Percentiles rank a stretch among this genome's conserved stretches.
Evolutionary conservation across 2,113 vertebrate genomes (phyloP).

Genomic region (Myrmophylax atrothorax): DNA sequence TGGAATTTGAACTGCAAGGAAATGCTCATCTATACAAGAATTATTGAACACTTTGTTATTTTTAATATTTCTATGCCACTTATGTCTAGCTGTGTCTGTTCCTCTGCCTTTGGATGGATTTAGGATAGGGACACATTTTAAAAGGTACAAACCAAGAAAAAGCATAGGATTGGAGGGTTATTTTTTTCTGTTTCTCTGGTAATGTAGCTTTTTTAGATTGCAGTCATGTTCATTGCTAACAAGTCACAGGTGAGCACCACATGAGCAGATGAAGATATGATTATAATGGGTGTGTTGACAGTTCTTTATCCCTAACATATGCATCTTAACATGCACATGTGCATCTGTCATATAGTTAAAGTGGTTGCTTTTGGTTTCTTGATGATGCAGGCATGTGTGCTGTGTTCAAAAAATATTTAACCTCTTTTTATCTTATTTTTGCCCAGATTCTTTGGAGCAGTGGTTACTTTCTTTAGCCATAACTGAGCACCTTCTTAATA

Average conservation of each 20-base stretch:
- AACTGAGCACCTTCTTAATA: neutral
- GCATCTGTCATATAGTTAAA: slow-evolving; percentile 64
- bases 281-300: slow-evolving; percentile 82
- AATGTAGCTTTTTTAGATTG: slow-evolving; percentile 61
- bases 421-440: neutral
- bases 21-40: neutral
- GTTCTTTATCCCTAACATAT: slow-evolving; percentile 74
- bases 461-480: neutral
- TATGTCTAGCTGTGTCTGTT: neutral
- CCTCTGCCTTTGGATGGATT: neutral
- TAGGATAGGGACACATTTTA: neutral
- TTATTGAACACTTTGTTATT: neutral
- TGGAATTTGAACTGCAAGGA: neutral
- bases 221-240: slow-evolving; percentile 77
- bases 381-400: neutral
- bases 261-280: slow-evolving; percentile 77
- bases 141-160: neutral
- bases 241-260: slow-evolving; percentile 80
- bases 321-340: slow-evolving; percentile 74
- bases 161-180: neutral
- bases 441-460: neutral
- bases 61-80: neutral
- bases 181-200: slow-evolving; percentile 26
- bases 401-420: neutral
- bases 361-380: slow-evolving; percentile 36